A percentile compares a stretch with the other conserved stretches of the same genome.
phyloP scores from a whole-genome alignment of 2,113 vertebrate genomes.

The Scomber japonicus region DNA sequence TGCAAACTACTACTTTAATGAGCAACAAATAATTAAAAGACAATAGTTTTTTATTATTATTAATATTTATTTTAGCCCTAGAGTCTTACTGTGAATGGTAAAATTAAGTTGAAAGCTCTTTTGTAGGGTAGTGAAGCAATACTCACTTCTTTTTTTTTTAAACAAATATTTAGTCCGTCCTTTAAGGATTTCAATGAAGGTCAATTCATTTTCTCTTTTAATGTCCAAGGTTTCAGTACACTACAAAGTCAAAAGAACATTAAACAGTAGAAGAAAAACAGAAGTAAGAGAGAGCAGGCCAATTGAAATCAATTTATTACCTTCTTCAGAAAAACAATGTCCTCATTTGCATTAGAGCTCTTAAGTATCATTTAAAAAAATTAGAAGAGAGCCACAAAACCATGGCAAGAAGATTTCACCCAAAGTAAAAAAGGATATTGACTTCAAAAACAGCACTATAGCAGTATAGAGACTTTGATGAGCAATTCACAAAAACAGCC shows the following conservation, averaged over 20 bases:
- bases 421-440: slow-evolving; percentile 50
- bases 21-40: background rate
- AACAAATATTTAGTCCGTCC: slow-evolving; percentile 1
- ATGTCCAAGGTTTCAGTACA: slow-evolving; percentile 15
- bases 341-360: slow-evolving; percentile 33
- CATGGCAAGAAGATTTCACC: slow-evolving; percentile 45
- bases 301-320: slow-evolving; percentile 43
- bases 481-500: slow-evolving; percentile 65
- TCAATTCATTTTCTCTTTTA: slow-evolving; percentile 48
- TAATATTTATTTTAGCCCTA: no score
- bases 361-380: slow-evolving; percentile 37
- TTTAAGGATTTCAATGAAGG: slow-evolving; percentile 35
- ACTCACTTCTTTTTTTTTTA: background rate
- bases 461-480: slow-evolving; percentile 69
- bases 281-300: background rate
- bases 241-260: slow-evolving; percentile 20
- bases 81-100: no score
- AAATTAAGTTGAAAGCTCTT: background rate
- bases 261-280: background rate
- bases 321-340: slow-evolving; percentile 20
- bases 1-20: background rate
- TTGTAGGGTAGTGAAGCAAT: background rate
- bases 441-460: slow-evolving; percentile 65
- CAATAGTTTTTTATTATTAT: no score
- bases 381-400: slow-evolving; percentile 24